Evolutionary conservation across 2,113 vertebrate species (phyloP).

Genomic region (Aix galericulata): DNA sequence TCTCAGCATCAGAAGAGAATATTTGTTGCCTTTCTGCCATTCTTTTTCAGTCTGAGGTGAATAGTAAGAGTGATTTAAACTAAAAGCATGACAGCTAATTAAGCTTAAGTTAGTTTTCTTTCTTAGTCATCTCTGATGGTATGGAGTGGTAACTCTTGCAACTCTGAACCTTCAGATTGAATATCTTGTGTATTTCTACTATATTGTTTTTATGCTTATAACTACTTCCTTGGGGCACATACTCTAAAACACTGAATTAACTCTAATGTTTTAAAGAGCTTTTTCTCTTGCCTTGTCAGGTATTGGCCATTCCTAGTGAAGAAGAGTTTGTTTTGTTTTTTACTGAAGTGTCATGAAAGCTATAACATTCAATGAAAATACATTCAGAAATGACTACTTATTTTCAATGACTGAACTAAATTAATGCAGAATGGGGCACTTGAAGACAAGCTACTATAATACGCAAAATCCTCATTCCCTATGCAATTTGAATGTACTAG

Average conservation of each 20-base stretch:
- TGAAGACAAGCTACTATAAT: background rate
- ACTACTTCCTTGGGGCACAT: background rate
- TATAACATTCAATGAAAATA: background rate
- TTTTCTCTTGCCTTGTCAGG: background rate
- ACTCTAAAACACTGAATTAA: background rate
- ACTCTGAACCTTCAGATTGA: background rate
- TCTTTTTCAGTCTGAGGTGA: background rate
- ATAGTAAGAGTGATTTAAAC: background rate
- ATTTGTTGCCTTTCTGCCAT: background rate
- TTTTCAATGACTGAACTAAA: background rate
- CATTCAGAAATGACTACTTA: background rate
- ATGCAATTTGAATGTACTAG: background rate
- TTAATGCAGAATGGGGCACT: accelerated
- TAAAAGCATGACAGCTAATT: background rate
- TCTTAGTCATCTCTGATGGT: background rate
- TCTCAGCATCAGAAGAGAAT: background rate
- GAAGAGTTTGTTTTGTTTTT: background rate
- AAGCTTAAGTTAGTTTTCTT: background rate
- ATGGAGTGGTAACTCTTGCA: background rate
- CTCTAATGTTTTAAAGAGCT: background rate
- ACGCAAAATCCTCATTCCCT: background rate
- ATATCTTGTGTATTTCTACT: background rate
- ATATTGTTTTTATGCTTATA: background rate
- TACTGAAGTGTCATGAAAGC: background rate
- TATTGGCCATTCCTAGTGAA: background rate